Evolutionary conservation across 2,797 vertebrate genomes (phyloP).

Genomic region (Erethizon dorsatum): DNA sequence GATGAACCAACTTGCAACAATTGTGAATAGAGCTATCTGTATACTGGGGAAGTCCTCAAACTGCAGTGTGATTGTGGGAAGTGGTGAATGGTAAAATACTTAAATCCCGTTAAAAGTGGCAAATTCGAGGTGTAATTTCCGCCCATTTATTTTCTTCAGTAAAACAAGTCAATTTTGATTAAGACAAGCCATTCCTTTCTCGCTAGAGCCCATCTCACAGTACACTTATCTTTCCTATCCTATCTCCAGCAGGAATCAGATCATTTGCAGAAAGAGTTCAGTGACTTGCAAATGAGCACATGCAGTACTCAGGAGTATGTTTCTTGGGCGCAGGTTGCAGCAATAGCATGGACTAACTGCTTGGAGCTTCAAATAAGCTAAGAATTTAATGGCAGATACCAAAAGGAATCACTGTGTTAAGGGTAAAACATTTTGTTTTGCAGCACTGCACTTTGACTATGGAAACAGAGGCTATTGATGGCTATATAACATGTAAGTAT

Average conservation of each 20-base stretch:
- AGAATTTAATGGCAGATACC: conserved; percentile 88
- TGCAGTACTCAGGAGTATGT: conserved; percentile 83
- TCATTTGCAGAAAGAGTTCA: conserved; percentile 87
- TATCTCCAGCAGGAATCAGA: conserved; percentile 84
- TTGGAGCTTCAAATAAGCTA: conserved; percentile 88
- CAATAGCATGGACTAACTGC: conserved; percentile 86
- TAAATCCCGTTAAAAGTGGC: conserved; percentile 67
- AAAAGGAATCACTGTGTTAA: conserved; percentile 87
- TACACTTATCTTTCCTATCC: conserved; percentile 84
- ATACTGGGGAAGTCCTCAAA: conserved; percentile 80
- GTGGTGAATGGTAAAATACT: conserved; percentile 81
- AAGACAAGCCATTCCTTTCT: conserved; percentile 61
- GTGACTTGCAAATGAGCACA: conserved; percentile 87
- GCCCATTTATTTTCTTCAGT: not conserved
- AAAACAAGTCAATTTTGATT: conserved; percentile 46
- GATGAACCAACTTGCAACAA: conserved; percentile 81
- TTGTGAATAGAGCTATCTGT: conserved; percentile 87
- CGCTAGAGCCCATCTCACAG: conserved; percentile 79
- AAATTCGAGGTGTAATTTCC: not conserved
- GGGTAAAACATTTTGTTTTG: conserved; percentile 89
- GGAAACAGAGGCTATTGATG: conserved; percentile 93
- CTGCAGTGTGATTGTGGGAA: conserved; percentile 80
- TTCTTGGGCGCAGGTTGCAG: conserved; percentile 88
- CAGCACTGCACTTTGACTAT: conserved; percentile 95
- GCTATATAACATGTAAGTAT: conserved; percentile 93